These are phyloP conservation scores for Saturnia japonica DNA, from an alignment of 2,888 invertebrate species.

Conservation along the genomic window DNA sequence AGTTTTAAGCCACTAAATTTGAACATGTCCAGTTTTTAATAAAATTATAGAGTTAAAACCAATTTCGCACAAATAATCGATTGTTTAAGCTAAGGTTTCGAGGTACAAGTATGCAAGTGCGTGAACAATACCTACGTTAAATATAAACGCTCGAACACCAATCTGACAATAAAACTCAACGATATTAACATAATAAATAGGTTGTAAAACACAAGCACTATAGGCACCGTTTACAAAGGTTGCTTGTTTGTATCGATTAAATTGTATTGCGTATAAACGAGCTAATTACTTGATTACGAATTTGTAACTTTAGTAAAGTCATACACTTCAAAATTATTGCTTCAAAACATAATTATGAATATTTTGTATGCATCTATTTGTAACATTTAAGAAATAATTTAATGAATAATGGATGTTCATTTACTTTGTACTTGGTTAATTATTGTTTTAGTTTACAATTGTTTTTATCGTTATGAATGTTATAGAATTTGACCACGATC, in stretches of 20 bases:
- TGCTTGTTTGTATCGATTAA: constrained; percentile 33
- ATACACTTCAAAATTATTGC: constrained; percentile 6
- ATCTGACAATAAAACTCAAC: constrained; percentile 7
- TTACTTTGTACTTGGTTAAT: not conserved
- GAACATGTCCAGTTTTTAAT: no score
- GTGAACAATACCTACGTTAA: not conserved
- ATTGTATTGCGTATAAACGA: constrained; percentile 38
- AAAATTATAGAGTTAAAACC: not conserved
- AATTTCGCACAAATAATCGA: not conserved
- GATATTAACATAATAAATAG: constrained; percentile 28
- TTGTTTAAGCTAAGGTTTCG: not conserved
- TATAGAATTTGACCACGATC: no score
- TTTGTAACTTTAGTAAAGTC: constrained; percentile 13
- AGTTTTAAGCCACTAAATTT: no score
- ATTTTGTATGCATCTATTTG: not conserved
- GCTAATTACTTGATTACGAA: constrained; percentile 31
- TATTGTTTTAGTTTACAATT: not conserved
- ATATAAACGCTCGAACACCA: constrained; percentile 8
- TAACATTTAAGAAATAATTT: constrained; percentile 4
- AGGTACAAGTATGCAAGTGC: not conserved
- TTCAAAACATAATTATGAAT: not conserved
- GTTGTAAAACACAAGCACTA: constrained; percentile 42
- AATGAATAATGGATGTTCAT: not conserved
- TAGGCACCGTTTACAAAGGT: constrained; percentile 41
- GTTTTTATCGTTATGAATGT: no score